Conservation (phyloP, 2,888 invertebrate species). For the Apamea sordens region DNA sequence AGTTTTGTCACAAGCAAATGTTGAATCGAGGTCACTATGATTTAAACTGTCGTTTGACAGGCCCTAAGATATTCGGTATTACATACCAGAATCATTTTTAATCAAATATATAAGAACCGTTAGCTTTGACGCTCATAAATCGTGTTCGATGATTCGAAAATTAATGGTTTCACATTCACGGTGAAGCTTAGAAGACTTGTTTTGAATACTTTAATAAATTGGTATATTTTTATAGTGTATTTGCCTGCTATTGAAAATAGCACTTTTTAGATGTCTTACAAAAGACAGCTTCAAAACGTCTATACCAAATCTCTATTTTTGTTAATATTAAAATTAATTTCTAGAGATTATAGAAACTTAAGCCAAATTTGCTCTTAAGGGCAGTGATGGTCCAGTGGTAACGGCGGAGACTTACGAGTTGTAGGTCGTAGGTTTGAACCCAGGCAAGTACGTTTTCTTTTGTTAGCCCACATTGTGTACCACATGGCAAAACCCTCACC, state of each 20-base stretch:
- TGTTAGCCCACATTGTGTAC: too few species aligned
- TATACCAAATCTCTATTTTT: not conserved
- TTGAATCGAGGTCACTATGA: slow-evolving; percentile 23
- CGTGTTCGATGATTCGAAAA: slow-evolving; percentile 34
- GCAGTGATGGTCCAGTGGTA: too few species aligned
- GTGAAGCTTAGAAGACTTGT: not conserved
- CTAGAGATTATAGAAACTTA: not conserved
- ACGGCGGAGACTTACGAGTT: too few species aligned
- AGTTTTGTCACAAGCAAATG: not conserved
- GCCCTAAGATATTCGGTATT: slow-evolving; percentile 24
- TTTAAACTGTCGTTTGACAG: slow-evolving; percentile 19
- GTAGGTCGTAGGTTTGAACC: too few species aligned
- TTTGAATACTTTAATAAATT: not conserved
- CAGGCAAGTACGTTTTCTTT: too few species aligned
- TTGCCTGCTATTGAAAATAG: not conserved
- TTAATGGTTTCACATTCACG: slow-evolving; percentile 7
- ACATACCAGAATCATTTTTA: slow-evolving; percentile 24
- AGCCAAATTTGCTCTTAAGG: too few species aligned
- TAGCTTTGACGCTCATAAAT: slow-evolving; percentile 24
- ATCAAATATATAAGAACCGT: slow-evolving; percentile 24
- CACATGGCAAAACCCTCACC: too few species aligned
- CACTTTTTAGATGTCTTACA: not conserved
- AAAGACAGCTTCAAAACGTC: not conserved
- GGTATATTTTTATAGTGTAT: not conserved
- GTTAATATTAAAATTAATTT: not conserved